Base-by-base conservation (phyloP, 1,140 invertebrate genomes). In the Liolophura sinensis region DNA sequence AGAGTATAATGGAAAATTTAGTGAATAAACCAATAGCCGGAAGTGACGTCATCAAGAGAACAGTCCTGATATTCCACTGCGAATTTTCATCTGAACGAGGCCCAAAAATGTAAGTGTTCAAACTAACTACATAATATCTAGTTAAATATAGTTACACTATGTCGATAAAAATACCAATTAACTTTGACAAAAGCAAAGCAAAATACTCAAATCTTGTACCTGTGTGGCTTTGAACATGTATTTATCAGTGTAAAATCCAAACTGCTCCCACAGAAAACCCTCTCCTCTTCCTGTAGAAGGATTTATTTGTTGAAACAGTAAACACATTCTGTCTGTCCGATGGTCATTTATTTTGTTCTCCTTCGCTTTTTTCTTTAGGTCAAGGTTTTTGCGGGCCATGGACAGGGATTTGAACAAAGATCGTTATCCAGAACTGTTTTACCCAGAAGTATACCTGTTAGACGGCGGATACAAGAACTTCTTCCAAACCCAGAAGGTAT, bases 1-100 rank as follows among this genome's bases (percentile, higher is more conserved):
- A 93, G 1, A 87, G 89, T 69, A 87, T 95, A 16, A 78, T 89
- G 48, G 83, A 89, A 69, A 87, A 89, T 57, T 88, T 94, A 20
- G 78, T 92, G 1, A 83, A 87, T 47, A 81, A 83, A 60, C 79
- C 86, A 69, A 74, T 76, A 71, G 75, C 73, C 77, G 70, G 77
- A 72, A 64, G 75, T 20, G 63, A 74, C 46, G 60, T 75, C 6
- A 78, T 81, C 22, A 77, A 78, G 47, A 91, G 90, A 68, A 84
- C 91, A 9, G 31, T 98, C 56, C 83, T 99, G 20, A 91, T 99
- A 31, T 99, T 99, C 80, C 97, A 99, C 81, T 99, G 97, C 84
- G 97, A 99, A 85, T 99, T 98, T 85, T 98, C 96, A 0, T 92
- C 93, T 64, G 93, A 98, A 84, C 87, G 97, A 54, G 97, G 93